Percentiles rank a stretch among this genome's conserved stretches.
phyloP scores from a whole-genome alignment of 2,113 vertebrate species.

The Coreoperca whiteheadi region DNA sequence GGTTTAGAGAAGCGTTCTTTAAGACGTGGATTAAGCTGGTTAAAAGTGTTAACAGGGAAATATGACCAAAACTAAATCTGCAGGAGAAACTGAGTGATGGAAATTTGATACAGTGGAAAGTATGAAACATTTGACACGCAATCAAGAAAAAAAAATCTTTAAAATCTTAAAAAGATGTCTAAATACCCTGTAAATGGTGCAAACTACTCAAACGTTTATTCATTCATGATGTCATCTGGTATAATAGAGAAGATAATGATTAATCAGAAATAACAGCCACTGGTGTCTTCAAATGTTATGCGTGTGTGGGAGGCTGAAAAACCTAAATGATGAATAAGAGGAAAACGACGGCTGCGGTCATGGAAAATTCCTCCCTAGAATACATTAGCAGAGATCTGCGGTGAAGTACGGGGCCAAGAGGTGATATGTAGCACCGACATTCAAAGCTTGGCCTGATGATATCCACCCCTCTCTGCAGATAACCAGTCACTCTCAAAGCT shows the following conservation, averaged over 20 bases:
- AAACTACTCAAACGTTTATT: constrained; percentile 7
- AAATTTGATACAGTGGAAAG: constrained; percentile 34
- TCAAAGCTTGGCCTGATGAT: constrained; percentile 55
- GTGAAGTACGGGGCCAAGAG: constrained; percentile 47
- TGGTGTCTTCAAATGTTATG: constrained; percentile 19
- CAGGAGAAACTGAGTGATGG: constrained; percentile 13
- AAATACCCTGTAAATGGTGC: neutral
- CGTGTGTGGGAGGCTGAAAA: constrained; percentile 35
- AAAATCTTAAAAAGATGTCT: constrained; percentile 9
- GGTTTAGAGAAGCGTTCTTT: neutral
- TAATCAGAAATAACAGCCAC: constrained; percentile 15
- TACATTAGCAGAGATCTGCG: constrained; percentile 62
- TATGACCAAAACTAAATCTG: constrained; percentile 15
- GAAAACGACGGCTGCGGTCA: constrained; percentile 43
- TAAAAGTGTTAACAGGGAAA: constrained; percentile 12
- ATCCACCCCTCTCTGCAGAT: constrained; percentile 46
- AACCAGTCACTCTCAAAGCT: constrained; percentile 12
- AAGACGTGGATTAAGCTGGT: neutral
- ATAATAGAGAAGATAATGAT: constrained; percentile 41
- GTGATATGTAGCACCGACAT: constrained; percentile 72
- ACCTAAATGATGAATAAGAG: constrained; percentile 46
- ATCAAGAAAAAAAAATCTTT: neutral
- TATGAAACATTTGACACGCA: constrained; percentile 17
- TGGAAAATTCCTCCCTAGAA: constrained; percentile 69
- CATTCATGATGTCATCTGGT: constrained; percentile 12